Evolutionary conservation across 2,888 invertebrate genomes (phyloP), one percentile per base, ranked within the genome.

Genomic region (Nowickia ferox): DNA sequence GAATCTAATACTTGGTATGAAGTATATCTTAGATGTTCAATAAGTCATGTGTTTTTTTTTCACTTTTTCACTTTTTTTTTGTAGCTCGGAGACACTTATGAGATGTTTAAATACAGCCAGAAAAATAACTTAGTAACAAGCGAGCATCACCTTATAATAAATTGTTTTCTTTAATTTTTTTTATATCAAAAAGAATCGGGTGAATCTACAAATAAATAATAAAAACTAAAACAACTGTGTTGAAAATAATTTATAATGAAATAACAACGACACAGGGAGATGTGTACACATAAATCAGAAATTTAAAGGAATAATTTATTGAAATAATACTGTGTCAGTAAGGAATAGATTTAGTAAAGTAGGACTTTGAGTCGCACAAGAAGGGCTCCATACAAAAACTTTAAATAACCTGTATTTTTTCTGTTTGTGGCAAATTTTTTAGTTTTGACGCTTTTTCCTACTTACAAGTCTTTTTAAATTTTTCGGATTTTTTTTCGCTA

Each of bases 241-340:
- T n/a, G 38, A 63, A 69, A 75, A 68, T 44, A 66, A 59, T 68
- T 15, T 63, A 53, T 53, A 53, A 61, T 30, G 15, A 53, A 88
- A 63, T 87, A 53, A 53, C 53, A 79, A 74, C 77, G 65, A 87
- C 84, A 87, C 84, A 87, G 84, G 87, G 87, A 84, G 78, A 84
- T 78, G 57, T 48, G 53, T 38, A 1, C 30, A 30, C 55, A 22
- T 38, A 17, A 65, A 17, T 1, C 72, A 80, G 79, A 65, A 1
- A 5, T 13, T 22, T 55, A n/a, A 80, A 80, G 10, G 65, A 66
- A 57, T 53, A 17, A 1, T 57, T 9, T 57, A 10, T 44, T 42
- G 11, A n/a, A 61, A 40, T 38, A 17, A 61, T 48, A 1, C 1
- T 10, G 13, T n/a, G 10, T 46, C 8, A 46, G 8, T 13, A 1